Conservation (phyloP, 2,888 invertebrate genomes). For the Hybos culiciformis region DNA sequence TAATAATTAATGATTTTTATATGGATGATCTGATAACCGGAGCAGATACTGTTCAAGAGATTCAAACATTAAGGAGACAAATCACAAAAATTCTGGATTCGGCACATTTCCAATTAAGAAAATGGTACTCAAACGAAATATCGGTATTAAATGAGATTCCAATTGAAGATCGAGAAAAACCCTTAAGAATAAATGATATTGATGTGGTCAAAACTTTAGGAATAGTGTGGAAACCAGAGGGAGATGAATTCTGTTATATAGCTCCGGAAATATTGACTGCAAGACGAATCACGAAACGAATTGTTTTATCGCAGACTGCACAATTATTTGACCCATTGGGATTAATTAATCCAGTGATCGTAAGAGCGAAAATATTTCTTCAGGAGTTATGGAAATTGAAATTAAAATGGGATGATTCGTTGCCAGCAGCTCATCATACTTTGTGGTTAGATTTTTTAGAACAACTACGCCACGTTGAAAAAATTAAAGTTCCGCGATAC, state of each 20-base stretch:
- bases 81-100: not conserved
- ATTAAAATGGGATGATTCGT: conserved; percentile 7
- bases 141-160: not conserved
- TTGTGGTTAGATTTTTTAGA: not conserved
- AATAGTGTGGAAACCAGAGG: conserved; percentile 11
- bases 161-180: not conserved
- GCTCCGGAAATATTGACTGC: too few species aligned
- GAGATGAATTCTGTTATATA: too few species aligned
- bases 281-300: too few species aligned
- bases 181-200: conserved; percentile 5
- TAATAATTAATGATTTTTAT: conserved; percentile 2
- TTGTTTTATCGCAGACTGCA: too few species aligned
- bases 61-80: not conserved
- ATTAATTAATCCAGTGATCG: conserved; percentile 12
- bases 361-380: conserved; percentile 12
- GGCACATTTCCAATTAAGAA: conserved; percentile 1
- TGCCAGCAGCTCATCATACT: not conserved
- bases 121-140: conserved; percentile 5
- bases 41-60: not conserved
- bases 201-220: conserved; percentile 12
- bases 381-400: conserved; percentile 10
- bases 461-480: too few species aligned
- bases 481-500: too few species aligned
- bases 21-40: conserved; percentile 11
- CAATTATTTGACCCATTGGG: too few species aligned